Evolutionary conservation across 2,797 vertebrate genomes (phyloP), one percentile per base, ranked within the genome.

Genomic region (Pseudotriccus pelzelni): DNA sequence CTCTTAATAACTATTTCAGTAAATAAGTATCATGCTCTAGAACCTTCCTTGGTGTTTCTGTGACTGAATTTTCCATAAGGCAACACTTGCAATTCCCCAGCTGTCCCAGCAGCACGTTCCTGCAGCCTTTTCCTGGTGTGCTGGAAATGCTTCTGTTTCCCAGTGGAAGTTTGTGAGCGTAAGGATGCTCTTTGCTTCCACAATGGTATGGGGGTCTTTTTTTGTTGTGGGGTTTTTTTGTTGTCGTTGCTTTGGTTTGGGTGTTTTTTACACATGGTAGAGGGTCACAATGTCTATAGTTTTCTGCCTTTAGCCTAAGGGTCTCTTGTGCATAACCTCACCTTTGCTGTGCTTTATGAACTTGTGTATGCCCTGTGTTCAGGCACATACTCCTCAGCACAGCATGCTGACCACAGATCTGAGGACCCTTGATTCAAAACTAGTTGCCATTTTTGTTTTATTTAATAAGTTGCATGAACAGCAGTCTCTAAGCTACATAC

Each of bases 401-500:
- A 73, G 34, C 4, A 8, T 36, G 19, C 77, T 93, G 83, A 76
- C 76, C 68, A 7, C 34, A 75, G 58, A 25, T 86, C 53, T 76
- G 52, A 60, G 70, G n/a, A 49, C 23, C 14, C 36, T 68, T 55
- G 32, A 19, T n/a, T 81, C 50, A 56, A 87, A 83, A 53, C 28
- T 36, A 37, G 62, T 72, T 79, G 27, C 28, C 19, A 6, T n/a
- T 85, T 80, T 14, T 37, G 21, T 69, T 96, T 46, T 28, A 13
- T 85, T 88, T 15, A 59, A 11, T 59, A 96, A 97, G 95, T 96
- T 95, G 77, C 87, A 82, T 94, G 89, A 97, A 73, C 93, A 94
- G 95, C 93, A 91, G 92, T 96, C 96, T 95, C 90, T 80, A 86
- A 97, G 96, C 67, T 90, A 95, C 89, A 80, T 87, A 90, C 87